These are phyloP conservation scores for Hiodon alosoides DNA, from an alignment of 2,113 vertebrate species.

Conservation along the genomic window DNA sequence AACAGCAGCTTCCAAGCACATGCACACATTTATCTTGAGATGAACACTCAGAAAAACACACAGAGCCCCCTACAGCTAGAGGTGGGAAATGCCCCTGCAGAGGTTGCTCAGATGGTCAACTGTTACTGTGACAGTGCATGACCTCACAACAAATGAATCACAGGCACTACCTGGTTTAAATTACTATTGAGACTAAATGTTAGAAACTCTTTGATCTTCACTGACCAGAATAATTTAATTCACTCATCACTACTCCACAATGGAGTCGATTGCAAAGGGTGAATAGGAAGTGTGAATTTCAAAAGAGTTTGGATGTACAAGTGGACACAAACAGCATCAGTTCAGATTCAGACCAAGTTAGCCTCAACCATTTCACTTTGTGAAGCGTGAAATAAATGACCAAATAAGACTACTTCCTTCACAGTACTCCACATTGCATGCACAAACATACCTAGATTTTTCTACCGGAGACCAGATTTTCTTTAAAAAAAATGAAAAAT, in stretches of 20 bases:
- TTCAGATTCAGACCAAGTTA: conserved; percentile 58
- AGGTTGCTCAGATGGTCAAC: not conserved
- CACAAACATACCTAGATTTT: conserved; percentile 39
- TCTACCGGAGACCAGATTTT: conserved; percentile 57
- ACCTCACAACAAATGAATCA: not conserved
- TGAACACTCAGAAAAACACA: conserved; percentile 49
- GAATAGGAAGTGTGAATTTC: no score
- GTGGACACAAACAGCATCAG: conserved; percentile 56
- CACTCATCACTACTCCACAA: conserved; percentile 26
- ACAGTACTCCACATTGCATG: conserved; percentile 37
- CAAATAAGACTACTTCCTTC: conserved; percentile 64
- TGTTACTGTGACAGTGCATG: no score
- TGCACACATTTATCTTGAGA: conserved; percentile 4
- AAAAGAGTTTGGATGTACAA: conserved; percentile 56
- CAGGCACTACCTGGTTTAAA: not conserved
- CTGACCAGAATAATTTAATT: no score
- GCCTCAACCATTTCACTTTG: conserved; percentile 65
- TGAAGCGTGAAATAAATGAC: conserved; percentile 72
- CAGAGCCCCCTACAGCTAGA: conserved; percentile 60
- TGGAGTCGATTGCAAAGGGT: conserved; percentile 61
- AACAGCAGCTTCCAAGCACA: conserved; percentile 1
- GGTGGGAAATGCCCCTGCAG: not conserved
- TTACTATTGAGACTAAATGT: not conserved
- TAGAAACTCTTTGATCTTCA: not conserved
- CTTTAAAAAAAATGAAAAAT: no score